These are phyloP conservation scores for Cephus pulcher DNA, from an alignment of 2,888 invertebrate species.

Conservation along the genomic window DNA sequence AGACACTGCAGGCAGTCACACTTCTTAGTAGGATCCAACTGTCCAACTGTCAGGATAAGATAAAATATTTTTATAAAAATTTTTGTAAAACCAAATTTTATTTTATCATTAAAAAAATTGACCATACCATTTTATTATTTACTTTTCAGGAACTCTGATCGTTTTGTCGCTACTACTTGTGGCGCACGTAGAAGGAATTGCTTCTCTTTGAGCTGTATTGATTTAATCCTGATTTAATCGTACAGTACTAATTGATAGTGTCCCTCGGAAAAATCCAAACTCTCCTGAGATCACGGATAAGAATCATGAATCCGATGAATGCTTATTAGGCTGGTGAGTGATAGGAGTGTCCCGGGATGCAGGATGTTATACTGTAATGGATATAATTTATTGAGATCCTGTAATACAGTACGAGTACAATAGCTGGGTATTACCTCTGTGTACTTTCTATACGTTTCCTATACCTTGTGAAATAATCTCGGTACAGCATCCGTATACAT, in stretches of 20 bases:
- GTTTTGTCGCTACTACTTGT: neutral
- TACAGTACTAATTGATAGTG: neutral
- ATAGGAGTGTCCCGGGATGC: neutral
- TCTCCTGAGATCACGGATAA: neutral
- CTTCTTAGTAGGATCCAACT: neutral
- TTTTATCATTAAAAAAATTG: neutral
- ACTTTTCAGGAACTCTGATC: neutral
- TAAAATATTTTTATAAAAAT: neutral
- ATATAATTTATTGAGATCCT: neutral
- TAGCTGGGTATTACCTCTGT: neutral
- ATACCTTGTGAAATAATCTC: neutral
- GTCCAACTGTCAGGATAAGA: neutral
- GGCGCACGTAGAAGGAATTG: neutral
- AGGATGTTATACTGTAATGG: neutral
- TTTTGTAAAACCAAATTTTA: neutral
- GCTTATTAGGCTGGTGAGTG: neutral
- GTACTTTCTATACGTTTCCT: neutral
- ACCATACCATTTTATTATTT: neutral
- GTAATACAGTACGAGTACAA: neutral
- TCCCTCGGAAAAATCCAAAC: neutral
- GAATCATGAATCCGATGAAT: neutral
- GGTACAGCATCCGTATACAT: neutral
- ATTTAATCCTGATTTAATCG: neutral
- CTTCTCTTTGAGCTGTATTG: neutral
- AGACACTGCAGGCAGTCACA: too few relatives aligned